Percentiles rank a stretch among this genome's conserved stretches.
phyloP scores from a whole-genome alignment of 2,113 vertebrate genomes.

The Recurvirostra avosetta region DNA sequence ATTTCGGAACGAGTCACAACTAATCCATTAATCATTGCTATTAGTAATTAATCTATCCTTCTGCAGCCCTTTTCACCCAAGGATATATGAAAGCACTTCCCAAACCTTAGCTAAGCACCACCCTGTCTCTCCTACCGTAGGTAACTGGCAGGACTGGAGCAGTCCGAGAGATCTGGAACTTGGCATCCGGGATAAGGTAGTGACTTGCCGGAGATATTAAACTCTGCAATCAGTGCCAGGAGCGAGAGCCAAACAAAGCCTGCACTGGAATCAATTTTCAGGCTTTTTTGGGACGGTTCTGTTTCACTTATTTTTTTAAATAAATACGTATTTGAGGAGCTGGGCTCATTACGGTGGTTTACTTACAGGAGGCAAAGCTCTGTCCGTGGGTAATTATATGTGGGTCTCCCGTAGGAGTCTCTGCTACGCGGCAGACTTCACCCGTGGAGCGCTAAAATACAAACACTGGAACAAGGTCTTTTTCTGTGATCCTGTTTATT shows the following conservation, averaged over 20 bases:
- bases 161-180: not conserved
- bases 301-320: constrained; percentile 56
- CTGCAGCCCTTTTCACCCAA: not conserved
- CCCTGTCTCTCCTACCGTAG: not conserved
- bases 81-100: not conserved
- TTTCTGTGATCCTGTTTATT: constrained; percentile 18
- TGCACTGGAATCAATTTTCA: constrained; percentile 50
- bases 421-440: not conserved
- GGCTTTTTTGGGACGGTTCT: constrained; percentile 53
- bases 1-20: not conserved
- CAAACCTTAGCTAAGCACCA: not conserved
- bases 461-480: not conserved
- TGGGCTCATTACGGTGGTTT: constrained; percentile 2
- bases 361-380: not conserved
- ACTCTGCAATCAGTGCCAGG: not conserved
- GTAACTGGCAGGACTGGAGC: not conserved
- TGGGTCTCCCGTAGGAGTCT: not conserved
- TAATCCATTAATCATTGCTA: not conserved
- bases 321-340: constrained; percentile 39
- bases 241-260: constrained; percentile 49
- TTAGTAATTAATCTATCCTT: not conserved
- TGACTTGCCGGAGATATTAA: not conserved
- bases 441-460: not conserved
- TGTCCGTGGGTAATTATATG: not conserved
- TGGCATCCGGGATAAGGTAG: not conserved